Evolutionary conservation across 2,888 invertebrate species (phyloP), one percentile per base, ranked within the genome.

Genomic region (Bellardia pandia): DNA sequence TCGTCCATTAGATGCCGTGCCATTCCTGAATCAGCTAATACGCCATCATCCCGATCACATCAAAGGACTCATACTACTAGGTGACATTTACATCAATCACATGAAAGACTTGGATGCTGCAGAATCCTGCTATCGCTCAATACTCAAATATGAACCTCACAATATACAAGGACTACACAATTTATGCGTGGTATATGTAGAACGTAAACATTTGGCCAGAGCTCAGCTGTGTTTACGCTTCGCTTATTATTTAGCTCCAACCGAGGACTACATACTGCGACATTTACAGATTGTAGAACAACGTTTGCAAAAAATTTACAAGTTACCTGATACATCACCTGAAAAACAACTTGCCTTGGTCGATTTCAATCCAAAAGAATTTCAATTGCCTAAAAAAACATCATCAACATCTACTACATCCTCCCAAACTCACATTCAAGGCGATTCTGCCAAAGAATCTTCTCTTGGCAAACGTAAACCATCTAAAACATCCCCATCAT

Each of bases 111-210:
- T 98, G 91, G 97, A 98, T 93, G 97, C 98, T 2, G 99, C 99
- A 30, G 98, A 99, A 94, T 96, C 98, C 96, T 98, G 98, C 92
- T 99, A 99, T 94, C 96, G 96, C 77, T 96, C 96, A 88, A 98
- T 99, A 89, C 94, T 99, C 14, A 96, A 96, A 90, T 93, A 97
- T 88, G 98, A 99, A 90, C 97, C 98, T 0, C 96, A 96, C 89
- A 98, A 99, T 93, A 97, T 98, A 88, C 99, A 99, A 94, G 99
- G 98, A 0, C 94, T 98, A 62, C 99, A 99, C 94, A 99, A 99
- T 94, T 95, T 99, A 37, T 99, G 99, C 94, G 99, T 99, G 8
- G 98, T 99, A 0, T 97, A 97, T 90, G 98, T 99, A 7, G 99
- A 99, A 93, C 95, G 97, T 53, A 98, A 98, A 11, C 96, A 97